Conservation (phyloP, 2,888 invertebrate species). For the Plebejus argus region DNA sequence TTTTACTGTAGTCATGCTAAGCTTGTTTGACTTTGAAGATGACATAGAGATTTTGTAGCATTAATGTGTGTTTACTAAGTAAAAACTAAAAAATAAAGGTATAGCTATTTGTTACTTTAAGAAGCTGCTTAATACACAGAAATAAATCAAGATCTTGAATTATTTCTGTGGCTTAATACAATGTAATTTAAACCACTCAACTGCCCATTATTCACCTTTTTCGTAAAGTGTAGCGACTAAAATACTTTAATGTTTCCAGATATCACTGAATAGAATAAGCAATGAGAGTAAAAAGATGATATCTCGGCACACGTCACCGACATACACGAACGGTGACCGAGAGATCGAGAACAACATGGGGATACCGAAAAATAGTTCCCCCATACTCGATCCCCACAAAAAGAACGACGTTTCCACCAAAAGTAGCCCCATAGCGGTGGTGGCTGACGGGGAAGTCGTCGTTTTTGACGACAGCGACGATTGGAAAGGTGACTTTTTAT, state of each 20-base stretch:
- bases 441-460: slow-evolving; percentile 89
- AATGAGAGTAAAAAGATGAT: slow-evolving; percentile 76
- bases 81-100: no score
- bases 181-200: neutral
- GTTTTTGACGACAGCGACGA: slow-evolving; percentile 93
- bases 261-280: slow-evolving; percentile 71
- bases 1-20: no score
- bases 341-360: slow-evolving; percentile 65
- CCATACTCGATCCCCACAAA: slow-evolving; percentile 73
- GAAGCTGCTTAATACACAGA: neutral
- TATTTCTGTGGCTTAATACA: neutral
- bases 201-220: neutral
- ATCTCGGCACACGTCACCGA: slow-evolving; percentile 73
- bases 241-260: slow-evolving; percentile 54
- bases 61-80: no score
- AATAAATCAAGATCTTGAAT: no score
- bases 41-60: no score
- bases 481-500: slow-evolving; percentile 83
- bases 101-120: no score
- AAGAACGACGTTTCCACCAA: slow-evolving; percentile 68
- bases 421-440: slow-evolving; percentile 81
- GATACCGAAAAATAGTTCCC: slow-evolving; percentile 74
- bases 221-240: neutral
- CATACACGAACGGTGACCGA: slow-evolving; percentile 72
- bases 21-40: no score